Percentiles rank a stretch among this genome's conserved stretches.
phyloP scores from a whole-genome alignment of 2,888 invertebrate species.

The Diploptera punctata region DNA sequence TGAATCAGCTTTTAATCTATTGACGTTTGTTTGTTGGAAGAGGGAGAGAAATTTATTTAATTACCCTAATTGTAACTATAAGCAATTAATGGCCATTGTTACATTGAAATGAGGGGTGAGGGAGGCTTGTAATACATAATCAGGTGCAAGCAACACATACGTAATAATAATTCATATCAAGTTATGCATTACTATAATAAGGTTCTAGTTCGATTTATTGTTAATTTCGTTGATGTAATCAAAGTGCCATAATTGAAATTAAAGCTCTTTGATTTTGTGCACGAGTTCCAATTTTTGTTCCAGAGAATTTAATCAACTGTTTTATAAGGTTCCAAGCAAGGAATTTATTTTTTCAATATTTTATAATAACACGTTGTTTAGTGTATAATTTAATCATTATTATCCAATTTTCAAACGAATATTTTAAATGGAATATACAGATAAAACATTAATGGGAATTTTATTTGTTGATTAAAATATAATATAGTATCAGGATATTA shows the following conservation, averaged over 20 bases:
- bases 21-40: slow-evolving; percentile 24
- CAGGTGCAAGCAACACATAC: background rate
- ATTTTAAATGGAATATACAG: too few species aligned
- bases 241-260: slow-evolving; percentile 12
- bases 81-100: slow-evolving; percentile 28
- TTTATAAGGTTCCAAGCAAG: too few species aligned
- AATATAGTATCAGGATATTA: too few species aligned
- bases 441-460: too few species aligned
- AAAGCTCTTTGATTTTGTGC: too few species aligned
- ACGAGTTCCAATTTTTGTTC: too few species aligned
- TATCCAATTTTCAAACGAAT: too few species aligned
- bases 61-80: slow-evolving; percentile 27
- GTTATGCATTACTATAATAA: slow-evolving; percentile 7
- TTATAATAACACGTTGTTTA: too few species aligned
- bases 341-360: too few species aligned
- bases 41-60: slow-evolving; percentile 17
- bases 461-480: too few species aligned
- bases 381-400: too few species aligned
- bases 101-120: background rate
- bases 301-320: too few species aligned
- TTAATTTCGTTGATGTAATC: slow-evolving; percentile 25
- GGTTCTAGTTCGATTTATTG: slow-evolving; percentile 1
- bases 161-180: slow-evolving; percentile 6
- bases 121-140: background rate
- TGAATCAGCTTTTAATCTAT: slow-evolving; percentile 29